A percentile compares a stretch with the other conserved stretches of the same genome.
Evolutionary conservation across 1,140 invertebrate species (phyloP).

Genomic region (Oncopodura yosiiana): DNA sequence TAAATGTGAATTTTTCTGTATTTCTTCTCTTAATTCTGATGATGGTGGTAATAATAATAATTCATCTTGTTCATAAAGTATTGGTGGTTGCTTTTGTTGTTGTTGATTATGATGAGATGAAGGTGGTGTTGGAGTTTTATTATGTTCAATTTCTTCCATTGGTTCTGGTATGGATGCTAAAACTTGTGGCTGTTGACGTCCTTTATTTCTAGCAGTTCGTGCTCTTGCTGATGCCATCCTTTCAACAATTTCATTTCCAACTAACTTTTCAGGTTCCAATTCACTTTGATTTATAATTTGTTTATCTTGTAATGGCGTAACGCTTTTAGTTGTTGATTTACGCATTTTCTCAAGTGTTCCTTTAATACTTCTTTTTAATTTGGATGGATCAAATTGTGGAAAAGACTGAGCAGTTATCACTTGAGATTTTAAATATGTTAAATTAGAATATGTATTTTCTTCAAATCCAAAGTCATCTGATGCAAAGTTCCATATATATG

Average conservation of each 20-base stretch:
- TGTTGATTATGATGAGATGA: neutral
- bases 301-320: neutral
- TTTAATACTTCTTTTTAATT: conserved; percentile 28
- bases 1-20: too few species aligned
- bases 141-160: conserved; percentile 16
- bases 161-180: conserved; percentile 32
- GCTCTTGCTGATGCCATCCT: conserved; percentile 33
- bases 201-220: conserved; percentile 16
- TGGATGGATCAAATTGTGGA: conserved; percentile 19
- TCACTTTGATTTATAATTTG: neutral
- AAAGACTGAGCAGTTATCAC: conserved; percentile 14
- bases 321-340: conserved; percentile 15
- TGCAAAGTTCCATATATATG: conserved; percentile 38
- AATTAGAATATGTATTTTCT: conserved; percentile 22
- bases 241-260: conserved; percentile 34
- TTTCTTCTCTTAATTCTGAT: too few species aligned
- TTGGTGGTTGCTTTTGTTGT: too few species aligned
- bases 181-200: too few species aligned
- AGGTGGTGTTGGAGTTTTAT: neutral
- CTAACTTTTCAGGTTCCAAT: conserved; percentile 16
- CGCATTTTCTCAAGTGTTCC: conserved; percentile 29
- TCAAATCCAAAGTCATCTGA: conserved; percentile 39
- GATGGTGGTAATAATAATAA: too few species aligned
- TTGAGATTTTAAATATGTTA: conserved; percentile 31
- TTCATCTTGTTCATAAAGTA: too few species aligned